Conservation (phyloP, 2,797 vertebrate genomes). For the Loriculus beryllinus region DNA sequence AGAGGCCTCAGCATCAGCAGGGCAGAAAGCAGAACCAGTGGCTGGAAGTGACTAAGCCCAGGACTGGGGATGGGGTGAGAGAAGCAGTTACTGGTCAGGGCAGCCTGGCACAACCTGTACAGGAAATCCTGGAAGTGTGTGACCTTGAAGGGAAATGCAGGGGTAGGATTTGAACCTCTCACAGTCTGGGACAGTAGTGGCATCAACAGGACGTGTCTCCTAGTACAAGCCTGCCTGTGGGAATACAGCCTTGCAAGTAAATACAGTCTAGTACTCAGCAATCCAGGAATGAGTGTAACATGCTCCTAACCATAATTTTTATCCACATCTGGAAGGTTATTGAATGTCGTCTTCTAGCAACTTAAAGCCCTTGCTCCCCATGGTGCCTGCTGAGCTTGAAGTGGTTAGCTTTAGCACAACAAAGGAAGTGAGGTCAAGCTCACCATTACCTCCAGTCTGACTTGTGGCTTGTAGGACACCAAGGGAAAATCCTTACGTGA, state of each 20-base stretch:
- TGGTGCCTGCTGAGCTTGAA: background rate
- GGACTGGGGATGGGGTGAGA: background rate
- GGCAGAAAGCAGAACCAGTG: background rate
- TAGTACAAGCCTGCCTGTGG: background rate
- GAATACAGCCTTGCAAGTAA: background rate
- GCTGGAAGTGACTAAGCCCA: background rate
- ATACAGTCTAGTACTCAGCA: background rate
- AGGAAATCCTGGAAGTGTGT: background rate
- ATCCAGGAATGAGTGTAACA: fast-evolving
- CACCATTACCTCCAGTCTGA: background rate
- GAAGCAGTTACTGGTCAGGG: background rate
- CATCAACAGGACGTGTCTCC: background rate
- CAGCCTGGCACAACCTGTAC: background rate
- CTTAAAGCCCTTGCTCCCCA: background rate
- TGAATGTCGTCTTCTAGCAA: background rate
- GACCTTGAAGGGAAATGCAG: background rate
- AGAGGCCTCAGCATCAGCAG: background rate
- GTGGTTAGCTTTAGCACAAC: background rate
- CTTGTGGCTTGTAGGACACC: background rate
- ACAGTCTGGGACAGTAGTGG: background rate
- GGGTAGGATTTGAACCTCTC: background rate
- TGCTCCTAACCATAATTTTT: background rate
- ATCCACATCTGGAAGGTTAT: background rate
- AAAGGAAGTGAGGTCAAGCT: background rate
- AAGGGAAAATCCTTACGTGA: fast-evolving